Base-by-base conservation (phyloP, 2,113 vertebrate genomes). In the Tauraco erythrolophus region DNA sequence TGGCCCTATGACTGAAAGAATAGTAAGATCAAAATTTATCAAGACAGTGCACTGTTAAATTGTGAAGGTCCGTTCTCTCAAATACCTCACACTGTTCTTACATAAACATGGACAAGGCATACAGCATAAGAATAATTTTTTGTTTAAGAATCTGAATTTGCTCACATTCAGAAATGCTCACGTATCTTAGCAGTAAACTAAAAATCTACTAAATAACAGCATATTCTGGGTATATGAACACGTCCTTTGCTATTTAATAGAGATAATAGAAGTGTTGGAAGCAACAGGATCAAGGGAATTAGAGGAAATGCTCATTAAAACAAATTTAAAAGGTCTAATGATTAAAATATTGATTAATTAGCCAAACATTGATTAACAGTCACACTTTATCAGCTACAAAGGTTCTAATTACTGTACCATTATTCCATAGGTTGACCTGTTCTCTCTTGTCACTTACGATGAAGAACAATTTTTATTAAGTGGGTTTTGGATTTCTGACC, bases 321-420 rank as follows among this genome's bases (percentile, higher is more conserved):
- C 97, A 98, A 98, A 98, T 98, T 98, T 98, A 98, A 99, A 99
- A 99, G 99, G 99, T 99, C 99, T 99, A 99, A 99, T 99, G 99
- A 99, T 99, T 99, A 99, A 99, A 99, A 99, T 99, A 99, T 99
- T 99, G 99, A 99, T 99, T 99, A 99, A 99, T 99, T 99, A 99
- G 99, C 98, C 98, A 98, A 99, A 99, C 99, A 99, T 99, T 99
- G 99, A 99, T 99, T 99, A 99, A 99, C 98, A 99, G 99, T 99
- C 99, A 99, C 99, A 99, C 98, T 98, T 98, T 99, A 99, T 99
- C 99, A 99, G 98, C 99, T 99, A 98, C 98, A 98, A 98, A 99
- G 98, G 97, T 99, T 98, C 98, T 99, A 99, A 99, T 99, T 99
- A 99, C 98, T 91, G 96, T 91, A 89, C 98, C 98, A 99, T 99